Base-by-base conservation (phyloP, 1,140 invertebrate species). In the Platyscapa corneri region DNA sequence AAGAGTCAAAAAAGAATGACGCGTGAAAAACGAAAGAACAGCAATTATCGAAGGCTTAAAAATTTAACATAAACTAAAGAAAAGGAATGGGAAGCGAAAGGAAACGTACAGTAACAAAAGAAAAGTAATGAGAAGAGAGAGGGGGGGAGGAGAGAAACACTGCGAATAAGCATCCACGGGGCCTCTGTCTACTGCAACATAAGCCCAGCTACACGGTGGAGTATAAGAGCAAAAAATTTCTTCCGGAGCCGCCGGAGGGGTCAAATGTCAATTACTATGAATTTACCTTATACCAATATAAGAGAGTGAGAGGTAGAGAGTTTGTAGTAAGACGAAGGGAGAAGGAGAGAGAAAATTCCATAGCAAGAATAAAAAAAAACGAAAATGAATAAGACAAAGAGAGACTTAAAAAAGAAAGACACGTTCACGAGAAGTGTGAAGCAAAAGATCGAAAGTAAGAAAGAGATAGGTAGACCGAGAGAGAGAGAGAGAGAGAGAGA, bases 201-300 rank as follows among this genome's bases (percentile, higher is more conserved):
- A 49, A 46, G 37, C 64, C 46, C 78, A 16, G n/a, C 67, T 56
- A 12, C 65, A n/a, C 14, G 34, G 49, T 2, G 30, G 49, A 42
- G 37, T 7, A 32, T 65, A 60, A 42, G 37, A 14, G 32, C 5
- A 46, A 37, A 80, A 80, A 67, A 80, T 46, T 80, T 42, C 78
- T 65, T 32, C 37, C 39, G 60, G 74, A 39, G 30, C 74, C 32
- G 67, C 84, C 78, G 34, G 53, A 75, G 84, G 79, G 84, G 84
- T 86, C 84, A 86, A 86, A 79, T 86, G 84, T 86, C 84, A 86
- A 86, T 86, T 86, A 86, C 72, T 81, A 80, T 60, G 79, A 86
- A 86, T 86, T 86, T 86, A 86, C 78, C 79, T 86, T 86, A 64
- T 82, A 56, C 70, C 79, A 82, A 86, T 86, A 85, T 67, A 60